Percentiles rank a stretch among this genome's conserved stretches.
Conservation (phyloP, 2,888 invertebrate species). For the Atrina japonica region DNA sequence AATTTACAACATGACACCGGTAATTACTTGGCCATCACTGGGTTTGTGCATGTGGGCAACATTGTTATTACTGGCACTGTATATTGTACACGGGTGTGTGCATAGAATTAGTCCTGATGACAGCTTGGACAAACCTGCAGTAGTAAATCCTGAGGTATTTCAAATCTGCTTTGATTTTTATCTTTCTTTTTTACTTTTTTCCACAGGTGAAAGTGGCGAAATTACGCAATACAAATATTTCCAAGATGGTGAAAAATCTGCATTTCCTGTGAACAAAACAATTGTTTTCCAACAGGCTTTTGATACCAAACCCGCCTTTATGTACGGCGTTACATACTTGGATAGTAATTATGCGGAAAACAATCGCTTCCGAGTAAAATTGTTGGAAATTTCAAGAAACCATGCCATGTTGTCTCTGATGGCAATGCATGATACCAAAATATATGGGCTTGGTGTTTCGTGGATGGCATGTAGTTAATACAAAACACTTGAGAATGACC, state of each 20-base stretch:
- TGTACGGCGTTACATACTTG: constrained; percentile 19
- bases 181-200: too few relatives aligned
- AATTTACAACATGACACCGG: too few relatives aligned
- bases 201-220: constrained; percentile 16
- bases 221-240: background rate
- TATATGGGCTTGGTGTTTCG: constrained; percentile 15
- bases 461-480: constrained; percentile 31
- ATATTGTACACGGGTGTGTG: too few relatives aligned
- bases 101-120: too few relatives aligned
- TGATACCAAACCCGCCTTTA: constrained; percentile 8
- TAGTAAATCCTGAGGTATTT: too few relatives aligned
- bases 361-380: background rate
- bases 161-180: too few relatives aligned
- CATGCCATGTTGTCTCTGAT: background rate
- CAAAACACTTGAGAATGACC: too few relatives aligned
- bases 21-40: too few relatives aligned
- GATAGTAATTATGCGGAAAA: constrained; percentile 17
- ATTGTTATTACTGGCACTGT: too few relatives aligned
- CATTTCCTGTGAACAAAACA: background rate
- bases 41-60: too few relatives aligned
- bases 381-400: background rate
- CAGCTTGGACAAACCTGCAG: too few relatives aligned
- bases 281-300: constrained; percentile 11
- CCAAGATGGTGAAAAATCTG: background rate
- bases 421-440: constrained; percentile 6